Evolutionary conservation across 2,888 invertebrate genomes (phyloP).

Genomic region (Tenthredo livida): DNA sequence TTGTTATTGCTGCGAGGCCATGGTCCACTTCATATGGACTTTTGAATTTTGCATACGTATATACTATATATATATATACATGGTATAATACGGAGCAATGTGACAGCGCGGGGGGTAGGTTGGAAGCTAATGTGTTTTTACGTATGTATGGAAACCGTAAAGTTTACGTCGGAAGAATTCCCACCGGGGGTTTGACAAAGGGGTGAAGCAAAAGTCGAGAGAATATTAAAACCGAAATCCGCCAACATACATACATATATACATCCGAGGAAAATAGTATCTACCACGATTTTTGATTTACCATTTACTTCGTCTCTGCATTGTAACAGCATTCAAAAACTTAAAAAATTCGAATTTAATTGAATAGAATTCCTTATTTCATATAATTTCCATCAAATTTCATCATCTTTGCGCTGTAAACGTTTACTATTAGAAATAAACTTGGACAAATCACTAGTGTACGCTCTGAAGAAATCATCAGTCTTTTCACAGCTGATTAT

Average conservation of each 20-base stretch:
- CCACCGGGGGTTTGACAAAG: not conserved
- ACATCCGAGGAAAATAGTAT: not conserved
- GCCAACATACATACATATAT: too few relatives aligned
- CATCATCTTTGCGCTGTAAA: too few relatives aligned
- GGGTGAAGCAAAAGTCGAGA: not conserved
- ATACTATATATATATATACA: not conserved
- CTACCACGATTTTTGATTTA: not conserved
- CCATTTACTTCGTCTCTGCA: not conserved
- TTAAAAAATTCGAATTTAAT: not conserved
- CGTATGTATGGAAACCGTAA: not conserved
- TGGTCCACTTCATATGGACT: constrained; percentile 26
- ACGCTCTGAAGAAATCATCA: too few relatives aligned
- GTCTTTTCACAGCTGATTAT: too few relatives aligned
- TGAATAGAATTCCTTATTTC: not conserved
- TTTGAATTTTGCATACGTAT: constrained; percentile 3
- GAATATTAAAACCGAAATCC: not conserved
- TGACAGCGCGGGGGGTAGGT: not conserved
- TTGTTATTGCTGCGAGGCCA: constrained; percentile 24
- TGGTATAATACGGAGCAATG: not conserved
- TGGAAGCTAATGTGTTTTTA: not conserved
- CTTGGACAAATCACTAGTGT: too few relatives aligned
- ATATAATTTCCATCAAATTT: not conserved
- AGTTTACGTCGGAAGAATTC: constrained; percentile 16
- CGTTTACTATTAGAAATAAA: too few relatives aligned
- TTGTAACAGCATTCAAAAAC: not conserved